Conservation (phyloP, 2,113 vertebrate genomes). For the Ictalurus furcatus region DNA sequence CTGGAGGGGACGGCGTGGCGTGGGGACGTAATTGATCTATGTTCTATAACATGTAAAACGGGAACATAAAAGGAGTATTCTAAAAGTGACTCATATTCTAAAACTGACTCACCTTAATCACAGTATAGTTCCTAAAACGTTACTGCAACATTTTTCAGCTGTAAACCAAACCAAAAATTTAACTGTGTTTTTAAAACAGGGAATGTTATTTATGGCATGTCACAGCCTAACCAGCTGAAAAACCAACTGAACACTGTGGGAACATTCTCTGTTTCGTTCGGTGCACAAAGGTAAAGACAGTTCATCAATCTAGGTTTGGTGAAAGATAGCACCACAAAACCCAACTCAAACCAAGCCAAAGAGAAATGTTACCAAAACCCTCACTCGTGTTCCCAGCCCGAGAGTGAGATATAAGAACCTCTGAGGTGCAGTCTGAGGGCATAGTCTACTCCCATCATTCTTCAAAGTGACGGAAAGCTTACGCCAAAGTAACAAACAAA, state of each 20-base stretch:
- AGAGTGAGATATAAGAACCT: constrained; percentile 4
- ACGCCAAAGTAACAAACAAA: constrained; percentile 71
- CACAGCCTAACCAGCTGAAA: background rate
- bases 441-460: constrained; percentile 43
- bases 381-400: background rate
- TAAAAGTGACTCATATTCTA: no score
- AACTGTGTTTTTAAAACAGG: background rate
- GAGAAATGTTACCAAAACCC: background rate
- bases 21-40: no score
- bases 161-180: background rate
- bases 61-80: no score
- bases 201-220: background rate
- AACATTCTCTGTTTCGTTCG: background rate
- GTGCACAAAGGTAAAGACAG: background rate
- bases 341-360: background rate
- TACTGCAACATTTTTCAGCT: background rate
- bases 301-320: background rate
- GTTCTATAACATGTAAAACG: no score
- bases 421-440: constrained; percentile 2
- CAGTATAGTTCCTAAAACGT: background rate
- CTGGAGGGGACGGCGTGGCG: no score
- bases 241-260: background rate
- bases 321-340: background rate
- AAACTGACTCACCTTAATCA: no score
- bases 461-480: constrained; percentile 67